Evolutionary conservation across 2,113 vertebrate genomes (phyloP).

Genomic region (Silurus glanis): DNA sequence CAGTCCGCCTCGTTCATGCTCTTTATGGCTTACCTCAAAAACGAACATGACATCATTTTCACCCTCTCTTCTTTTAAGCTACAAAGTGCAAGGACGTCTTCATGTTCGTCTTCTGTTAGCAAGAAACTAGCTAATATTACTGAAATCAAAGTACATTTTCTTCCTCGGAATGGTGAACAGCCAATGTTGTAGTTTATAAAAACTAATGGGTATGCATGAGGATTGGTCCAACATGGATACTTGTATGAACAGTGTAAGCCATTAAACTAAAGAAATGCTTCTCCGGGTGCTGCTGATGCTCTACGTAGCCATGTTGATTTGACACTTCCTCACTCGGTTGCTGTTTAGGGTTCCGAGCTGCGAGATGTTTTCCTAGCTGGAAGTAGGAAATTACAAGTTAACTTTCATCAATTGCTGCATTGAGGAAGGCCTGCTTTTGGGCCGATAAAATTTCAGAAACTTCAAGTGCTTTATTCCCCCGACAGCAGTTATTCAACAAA

Average conservation of each 20-base stretch:
- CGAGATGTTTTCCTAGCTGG: not conserved
- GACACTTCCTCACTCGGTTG: not conserved
- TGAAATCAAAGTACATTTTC: not conserved
- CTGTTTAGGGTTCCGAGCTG: not conserved
- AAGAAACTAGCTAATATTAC: not conserved
- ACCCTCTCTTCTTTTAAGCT: not conserved
- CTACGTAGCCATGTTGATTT: not conserved
- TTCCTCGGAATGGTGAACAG: not conserved
- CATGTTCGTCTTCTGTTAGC: not conserved
- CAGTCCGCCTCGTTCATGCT: not conserved
- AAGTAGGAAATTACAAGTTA: not conserved
- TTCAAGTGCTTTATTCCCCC: not conserved
- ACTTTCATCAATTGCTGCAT: not conserved
- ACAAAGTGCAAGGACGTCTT: not conserved
- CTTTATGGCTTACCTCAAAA: no score
- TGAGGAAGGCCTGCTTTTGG: not conserved
- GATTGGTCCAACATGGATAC: not conserved
- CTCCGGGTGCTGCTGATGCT: not conserved
- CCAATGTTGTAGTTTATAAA: not conserved
- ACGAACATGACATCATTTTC: not conserved
- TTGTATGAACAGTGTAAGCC: not conserved
- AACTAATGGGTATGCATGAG: not conserved
- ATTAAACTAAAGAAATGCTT: not conserved
- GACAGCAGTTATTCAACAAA: not conserved
- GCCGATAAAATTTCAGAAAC: not conserved